Conservation (phyloP, 2,113 vertebrate genomes). For the Motacilla alba region DNA sequence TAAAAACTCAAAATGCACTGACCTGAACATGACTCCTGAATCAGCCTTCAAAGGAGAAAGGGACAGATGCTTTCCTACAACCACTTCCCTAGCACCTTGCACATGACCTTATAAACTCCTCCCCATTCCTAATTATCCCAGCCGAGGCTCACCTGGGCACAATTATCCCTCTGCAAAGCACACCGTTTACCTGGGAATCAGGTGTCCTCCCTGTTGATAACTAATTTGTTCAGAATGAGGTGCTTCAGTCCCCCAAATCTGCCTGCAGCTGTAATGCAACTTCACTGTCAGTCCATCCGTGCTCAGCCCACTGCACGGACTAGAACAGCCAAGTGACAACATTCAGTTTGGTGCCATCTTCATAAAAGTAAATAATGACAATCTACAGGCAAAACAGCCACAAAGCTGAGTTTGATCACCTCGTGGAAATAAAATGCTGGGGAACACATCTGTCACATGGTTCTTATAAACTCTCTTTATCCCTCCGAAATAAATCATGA, state of each 20-base stretch:
- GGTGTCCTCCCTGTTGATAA: background rate
- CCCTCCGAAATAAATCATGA: background rate
- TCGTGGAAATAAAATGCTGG: background rate
- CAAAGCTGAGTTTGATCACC: background rate
- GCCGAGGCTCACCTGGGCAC: background rate
- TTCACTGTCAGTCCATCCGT: background rate
- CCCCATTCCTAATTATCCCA: background rate
- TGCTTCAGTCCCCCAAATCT: background rate
- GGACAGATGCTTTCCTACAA: rapidly evolving
- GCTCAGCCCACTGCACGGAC: background rate
- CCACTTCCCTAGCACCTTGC: rapidly evolving
- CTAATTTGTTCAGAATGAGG: background rate
- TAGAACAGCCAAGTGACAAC: background rate
- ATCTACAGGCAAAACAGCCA: background rate
- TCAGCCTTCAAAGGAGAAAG: rapidly evolving
- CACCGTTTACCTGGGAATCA: background rate
- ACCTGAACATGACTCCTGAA: rapidly evolving
- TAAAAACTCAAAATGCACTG: background rate
- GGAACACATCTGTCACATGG: background rate
- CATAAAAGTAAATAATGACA: background rate
- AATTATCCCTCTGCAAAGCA: background rate
- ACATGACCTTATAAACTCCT: background rate
- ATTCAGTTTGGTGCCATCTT: background rate
- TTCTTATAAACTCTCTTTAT: background rate
- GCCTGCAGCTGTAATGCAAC: background rate